Percentiles rank a stretch among this genome's conserved stretches.
phyloP scores from a whole-genome alignment of 2,113 vertebrate genomes.

The Zosterops pallidus region DNA sequence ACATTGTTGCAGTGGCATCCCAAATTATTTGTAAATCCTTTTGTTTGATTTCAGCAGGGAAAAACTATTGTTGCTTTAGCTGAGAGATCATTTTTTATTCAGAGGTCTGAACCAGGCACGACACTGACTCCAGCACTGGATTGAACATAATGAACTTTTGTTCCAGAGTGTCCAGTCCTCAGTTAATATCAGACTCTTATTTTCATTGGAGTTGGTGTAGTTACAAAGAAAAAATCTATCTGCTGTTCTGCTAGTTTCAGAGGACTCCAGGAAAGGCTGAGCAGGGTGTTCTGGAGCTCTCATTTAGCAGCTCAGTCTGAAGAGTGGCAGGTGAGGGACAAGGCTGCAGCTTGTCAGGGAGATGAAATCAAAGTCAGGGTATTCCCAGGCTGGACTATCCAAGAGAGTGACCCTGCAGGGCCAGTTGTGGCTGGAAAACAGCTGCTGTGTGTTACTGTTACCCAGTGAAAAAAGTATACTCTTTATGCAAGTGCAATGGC shows the following conservation, averaged over 20 bases:
- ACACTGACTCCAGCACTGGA: not conserved
- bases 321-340: not conserved
- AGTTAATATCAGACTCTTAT: not conserved
- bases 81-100: constrained; percentile 29
- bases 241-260: not conserved
- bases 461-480: not conserved
- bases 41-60: not conserved
- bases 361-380: not conserved
- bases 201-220: not conserved
- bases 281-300: not conserved
- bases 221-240: not conserved
- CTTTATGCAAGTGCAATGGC: not conserved
- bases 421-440: not conserved
- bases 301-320: not conserved
- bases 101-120: not conserved
- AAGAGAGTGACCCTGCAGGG: not conserved
- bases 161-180: not conserved
- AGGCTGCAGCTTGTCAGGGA: not conserved
- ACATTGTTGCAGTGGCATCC: not conserved
- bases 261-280: not conserved
- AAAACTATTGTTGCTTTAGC: not conserved
- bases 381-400: not conserved
- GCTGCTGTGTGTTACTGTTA: not conserved
- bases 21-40: not conserved
- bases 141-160: not conserved